These are phyloP conservation scores for Lysandra bellargus DNA, from an alignment of 2,888 invertebrate species.

Conservation along the genomic window DNA sequence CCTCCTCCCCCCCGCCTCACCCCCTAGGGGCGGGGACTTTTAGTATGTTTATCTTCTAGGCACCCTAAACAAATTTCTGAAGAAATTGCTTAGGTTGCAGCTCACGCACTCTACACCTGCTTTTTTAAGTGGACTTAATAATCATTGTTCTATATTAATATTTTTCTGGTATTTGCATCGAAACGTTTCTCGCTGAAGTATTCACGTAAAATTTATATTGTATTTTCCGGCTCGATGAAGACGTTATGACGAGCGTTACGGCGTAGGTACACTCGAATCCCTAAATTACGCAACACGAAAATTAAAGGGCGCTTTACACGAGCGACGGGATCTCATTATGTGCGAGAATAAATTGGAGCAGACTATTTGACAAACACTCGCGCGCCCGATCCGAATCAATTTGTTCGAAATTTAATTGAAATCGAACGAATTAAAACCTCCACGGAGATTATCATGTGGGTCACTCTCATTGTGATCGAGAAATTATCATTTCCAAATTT, in stretches of 20 bases:
- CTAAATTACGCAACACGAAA: constrained; percentile 58
- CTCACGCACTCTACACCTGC: too few species aligned
- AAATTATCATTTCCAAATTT: constrained; percentile 29
- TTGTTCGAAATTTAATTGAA: constrained; percentile 75
- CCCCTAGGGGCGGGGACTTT: too few species aligned
- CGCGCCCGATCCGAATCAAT: constrained; percentile 69
- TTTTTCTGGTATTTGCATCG: too few species aligned
- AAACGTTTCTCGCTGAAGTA: background rate
- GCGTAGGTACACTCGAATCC: constrained; percentile 39
- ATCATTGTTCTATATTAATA: too few species aligned
- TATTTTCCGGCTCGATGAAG: background rate
- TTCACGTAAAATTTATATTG: background rate
- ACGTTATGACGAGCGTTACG: constrained; percentile 38
- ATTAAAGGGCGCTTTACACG: constrained; percentile 64
- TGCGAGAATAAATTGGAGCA: constrained; percentile 70
- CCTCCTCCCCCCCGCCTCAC: too few species aligned
- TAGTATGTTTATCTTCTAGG: too few species aligned
- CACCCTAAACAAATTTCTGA: too few species aligned
- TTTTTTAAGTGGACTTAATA: too few species aligned
- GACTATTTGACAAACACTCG: constrained; percentile 77
- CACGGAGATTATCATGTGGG: constrained; percentile 55
- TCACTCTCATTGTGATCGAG: constrained; percentile 20
- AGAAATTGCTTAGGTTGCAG: too few species aligned
- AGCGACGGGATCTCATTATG: constrained; percentile 70
- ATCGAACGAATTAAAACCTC: constrained; percentile 67